Percentiles rank a stretch among this genome's conserved stretches.
These are phyloP conservation scores for Gallinago stenura DNA, from an alignment of 2,797 vertebrate species.

Conservation along the genomic window DNA sequence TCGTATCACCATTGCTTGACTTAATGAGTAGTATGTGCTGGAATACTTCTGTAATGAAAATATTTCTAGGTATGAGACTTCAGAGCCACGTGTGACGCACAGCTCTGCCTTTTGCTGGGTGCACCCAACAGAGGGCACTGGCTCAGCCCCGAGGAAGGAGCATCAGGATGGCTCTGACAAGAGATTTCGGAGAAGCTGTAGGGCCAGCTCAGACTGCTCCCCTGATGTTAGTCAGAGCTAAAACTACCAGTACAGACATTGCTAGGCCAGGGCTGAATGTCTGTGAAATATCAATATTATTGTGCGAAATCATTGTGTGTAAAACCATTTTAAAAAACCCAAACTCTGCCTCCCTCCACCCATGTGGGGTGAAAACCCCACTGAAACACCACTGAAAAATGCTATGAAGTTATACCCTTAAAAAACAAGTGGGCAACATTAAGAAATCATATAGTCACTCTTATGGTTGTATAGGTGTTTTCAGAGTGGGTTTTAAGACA, in stretches of 20 bases:
- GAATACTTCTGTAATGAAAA: neutral
- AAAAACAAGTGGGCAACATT: neutral
- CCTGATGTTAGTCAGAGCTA: neutral
- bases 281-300: neutral
- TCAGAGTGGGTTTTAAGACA: neutral
- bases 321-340: neutral
- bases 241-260: neutral
- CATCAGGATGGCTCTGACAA: rapidly evolving
- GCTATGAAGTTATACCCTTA: neutral
- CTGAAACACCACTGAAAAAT: neutral
- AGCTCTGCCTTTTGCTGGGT: neutral
- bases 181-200: neutral
- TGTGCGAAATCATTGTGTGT: neutral
- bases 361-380: neutral
- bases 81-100: rapidly evolving
- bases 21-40: neutral
- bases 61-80: neutral
- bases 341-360: neutral
- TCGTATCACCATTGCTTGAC: neutral
- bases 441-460: rapidly evolving
- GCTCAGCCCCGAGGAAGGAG: neutral
- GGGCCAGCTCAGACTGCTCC: neutral
- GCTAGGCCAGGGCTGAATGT: neutral
- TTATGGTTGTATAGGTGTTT: neutral
- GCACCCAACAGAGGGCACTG: neutral